A percentile compares a stretch with the other conserved stretches of the same genome.
These are phyloP conservation scores for Porites australiensis DNA, from an alignment of 64 coral and sea anemone genomes.

Conservation along the genomic window DNA sequence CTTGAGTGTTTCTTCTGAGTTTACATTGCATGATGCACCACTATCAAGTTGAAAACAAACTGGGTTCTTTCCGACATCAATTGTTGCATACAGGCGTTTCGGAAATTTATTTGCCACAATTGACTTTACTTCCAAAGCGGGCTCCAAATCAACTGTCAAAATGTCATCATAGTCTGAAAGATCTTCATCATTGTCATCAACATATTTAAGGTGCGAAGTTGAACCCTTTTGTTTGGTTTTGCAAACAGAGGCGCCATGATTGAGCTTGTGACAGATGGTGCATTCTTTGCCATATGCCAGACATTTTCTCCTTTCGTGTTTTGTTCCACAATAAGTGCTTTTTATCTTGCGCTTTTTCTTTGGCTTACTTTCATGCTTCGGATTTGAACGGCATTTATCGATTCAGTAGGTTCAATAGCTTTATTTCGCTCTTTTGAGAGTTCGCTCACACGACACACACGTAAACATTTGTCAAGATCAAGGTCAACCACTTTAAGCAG, in stretches of 20 bases:
- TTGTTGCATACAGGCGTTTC: background rate
- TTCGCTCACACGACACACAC: conserved; percentile 22
- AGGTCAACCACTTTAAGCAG: conserved; percentile 37
- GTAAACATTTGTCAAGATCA: conserved; percentile 31
- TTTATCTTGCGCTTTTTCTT: background rate
- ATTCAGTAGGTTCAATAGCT: background rate
- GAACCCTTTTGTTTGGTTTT: background rate
- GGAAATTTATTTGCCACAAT: background rate
- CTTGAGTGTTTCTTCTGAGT: background rate
- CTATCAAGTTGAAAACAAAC: background rate
- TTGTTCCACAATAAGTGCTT: background rate
- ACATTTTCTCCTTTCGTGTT: background rate
- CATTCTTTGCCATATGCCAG: background rate
- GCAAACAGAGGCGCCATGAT: background rate
- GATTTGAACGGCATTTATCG: background rate
- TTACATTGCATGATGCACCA: background rate
- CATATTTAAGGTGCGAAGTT: background rate
- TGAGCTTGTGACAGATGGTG: background rate
- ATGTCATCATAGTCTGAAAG: background rate
- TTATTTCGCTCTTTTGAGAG: conserved; percentile 45
- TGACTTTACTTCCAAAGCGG: background rate
- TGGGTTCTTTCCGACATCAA: background rate
- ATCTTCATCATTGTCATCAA: background rate
- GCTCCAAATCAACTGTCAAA: background rate
- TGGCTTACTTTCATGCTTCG: background rate